Percentiles rank a stretch among this genome's conserved stretches.
These are phyloP conservation scores for Lucilia sericata DNA, from an alignment of 1,140 invertebrate species.

Conservation along the genomic window DNA sequence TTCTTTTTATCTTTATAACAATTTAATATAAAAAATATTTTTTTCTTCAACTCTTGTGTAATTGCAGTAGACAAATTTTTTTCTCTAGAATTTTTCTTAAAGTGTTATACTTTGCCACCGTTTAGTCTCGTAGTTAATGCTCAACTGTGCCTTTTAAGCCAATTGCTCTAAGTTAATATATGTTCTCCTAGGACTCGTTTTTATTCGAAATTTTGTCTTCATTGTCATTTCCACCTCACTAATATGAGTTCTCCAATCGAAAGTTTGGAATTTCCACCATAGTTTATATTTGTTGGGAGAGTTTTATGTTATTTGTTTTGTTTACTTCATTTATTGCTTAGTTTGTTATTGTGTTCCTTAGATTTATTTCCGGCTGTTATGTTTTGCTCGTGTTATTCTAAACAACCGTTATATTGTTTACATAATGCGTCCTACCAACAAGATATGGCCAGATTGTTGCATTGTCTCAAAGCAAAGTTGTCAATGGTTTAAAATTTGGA, in stretches of 20 bases:
- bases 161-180: slow-evolving; percentile 7
- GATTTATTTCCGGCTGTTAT: slow-evolving; percentile 24
- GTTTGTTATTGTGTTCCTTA: neutral
- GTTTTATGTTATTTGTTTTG: neutral
- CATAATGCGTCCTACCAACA: neutral
- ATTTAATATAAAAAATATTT: slow-evolving; percentile 23
- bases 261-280: neutral
- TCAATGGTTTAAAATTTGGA: too few relatives aligned
- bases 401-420: slow-evolving; percentile 4
- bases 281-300: neutral
- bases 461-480: neutral
- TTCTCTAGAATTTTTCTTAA: neutral
- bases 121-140: slow-evolving; percentile 37
- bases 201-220: too few relatives aligned
- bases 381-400: slow-evolving; percentile 33
- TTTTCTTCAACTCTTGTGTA: slow-evolving; percentile 37
- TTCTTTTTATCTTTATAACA: neutral
- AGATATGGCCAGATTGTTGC: neutral
- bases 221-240: slow-evolving; percentile 5
- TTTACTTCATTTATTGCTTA: neutral
- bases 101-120: slow-evolving; percentile 1
- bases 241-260: neutral
- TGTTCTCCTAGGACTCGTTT: slow-evolving; percentile 29
- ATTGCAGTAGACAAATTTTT: slow-evolving; percentile 34
- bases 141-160: slow-evolving; percentile 4